These are phyloP conservation scores for Malacoraja senta DNA, from an alignment of 2,797 vertebrate species.

Conservation along the genomic window DNA sequence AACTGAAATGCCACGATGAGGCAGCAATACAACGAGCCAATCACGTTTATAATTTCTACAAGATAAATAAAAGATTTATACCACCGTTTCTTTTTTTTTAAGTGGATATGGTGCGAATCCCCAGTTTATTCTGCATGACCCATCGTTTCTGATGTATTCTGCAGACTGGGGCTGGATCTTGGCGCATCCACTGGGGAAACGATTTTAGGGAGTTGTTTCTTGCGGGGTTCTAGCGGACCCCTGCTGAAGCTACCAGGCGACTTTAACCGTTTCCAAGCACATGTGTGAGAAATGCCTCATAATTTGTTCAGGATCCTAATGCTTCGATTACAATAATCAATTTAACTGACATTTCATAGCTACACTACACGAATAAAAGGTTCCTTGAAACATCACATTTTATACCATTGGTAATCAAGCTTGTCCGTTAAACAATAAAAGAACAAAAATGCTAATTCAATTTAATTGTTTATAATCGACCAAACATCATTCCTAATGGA, in stretches of 20 bases:
- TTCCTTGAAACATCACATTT: not conserved
- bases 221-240: not conserved
- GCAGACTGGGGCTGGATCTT: not conserved
- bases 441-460: not conserved
- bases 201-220: no score
- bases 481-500: no score
- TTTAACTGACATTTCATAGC: not conserved
- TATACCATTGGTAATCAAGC: not conserved
- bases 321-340: not conserved
- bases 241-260: not conserved
- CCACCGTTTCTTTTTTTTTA: no score
- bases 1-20: not conserved
- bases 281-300: no score
- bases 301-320: not conserved
- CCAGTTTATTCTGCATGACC: not conserved
- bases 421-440: no score
- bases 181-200: not conserved
- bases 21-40: not conserved
- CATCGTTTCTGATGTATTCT: not conserved
- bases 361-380: no score
- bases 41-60: not conserved
- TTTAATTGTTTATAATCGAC: not conserved
- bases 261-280: no score
- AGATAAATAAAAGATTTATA: no score
- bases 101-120: not conserved